These are phyloP conservation scores for Leptoclinus maculatus DNA, from an alignment of 2,797 vertebrate species.

Conservation along the genomic window DNA sequence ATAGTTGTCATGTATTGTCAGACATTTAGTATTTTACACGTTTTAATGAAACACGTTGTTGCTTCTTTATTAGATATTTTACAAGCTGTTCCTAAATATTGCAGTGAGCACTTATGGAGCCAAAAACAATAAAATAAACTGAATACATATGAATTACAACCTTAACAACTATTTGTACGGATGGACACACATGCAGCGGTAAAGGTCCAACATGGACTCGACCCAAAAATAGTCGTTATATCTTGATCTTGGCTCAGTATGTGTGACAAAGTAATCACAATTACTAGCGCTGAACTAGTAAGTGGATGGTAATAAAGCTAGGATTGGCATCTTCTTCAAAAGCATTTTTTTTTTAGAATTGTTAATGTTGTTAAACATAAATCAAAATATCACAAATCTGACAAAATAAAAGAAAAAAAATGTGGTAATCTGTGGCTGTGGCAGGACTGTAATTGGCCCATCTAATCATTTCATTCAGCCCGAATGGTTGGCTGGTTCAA, in stretches of 20 bases:
- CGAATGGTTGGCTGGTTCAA: too few relatives aligned
- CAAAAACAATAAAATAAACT: constrained; percentile 10
- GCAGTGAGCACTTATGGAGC: neutral
- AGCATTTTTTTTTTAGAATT: neutral
- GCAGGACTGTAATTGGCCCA: neutral
- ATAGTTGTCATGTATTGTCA: neutral
- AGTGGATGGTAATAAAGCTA: too few relatives aligned
- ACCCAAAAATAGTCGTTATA: neutral
- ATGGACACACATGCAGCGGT: neutral
- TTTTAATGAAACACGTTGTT: constrained; percentile 16
- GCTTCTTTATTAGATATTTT: constrained; percentile 3
- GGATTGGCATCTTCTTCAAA: too few relatives aligned
- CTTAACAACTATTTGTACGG: neutral
- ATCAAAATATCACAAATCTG: neutral
- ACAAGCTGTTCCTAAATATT: neutral
- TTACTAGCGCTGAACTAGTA: too few relatives aligned
- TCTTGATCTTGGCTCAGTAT: neutral
- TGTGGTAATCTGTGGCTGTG: too few relatives aligned
- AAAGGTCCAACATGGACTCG: neutral
- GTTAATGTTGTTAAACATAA: neutral
- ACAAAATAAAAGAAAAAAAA: too few relatives aligned
- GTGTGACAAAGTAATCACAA: neutral
- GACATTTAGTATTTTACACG: neutral
- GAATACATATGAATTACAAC: neutral
- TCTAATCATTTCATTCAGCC: too few relatives aligned